Percentiles rank a stretch among this genome's conserved stretches.
Conservation (phyloP, 2,113 vertebrate genomes). For the Nothoprocta perdicaria region DNA sequence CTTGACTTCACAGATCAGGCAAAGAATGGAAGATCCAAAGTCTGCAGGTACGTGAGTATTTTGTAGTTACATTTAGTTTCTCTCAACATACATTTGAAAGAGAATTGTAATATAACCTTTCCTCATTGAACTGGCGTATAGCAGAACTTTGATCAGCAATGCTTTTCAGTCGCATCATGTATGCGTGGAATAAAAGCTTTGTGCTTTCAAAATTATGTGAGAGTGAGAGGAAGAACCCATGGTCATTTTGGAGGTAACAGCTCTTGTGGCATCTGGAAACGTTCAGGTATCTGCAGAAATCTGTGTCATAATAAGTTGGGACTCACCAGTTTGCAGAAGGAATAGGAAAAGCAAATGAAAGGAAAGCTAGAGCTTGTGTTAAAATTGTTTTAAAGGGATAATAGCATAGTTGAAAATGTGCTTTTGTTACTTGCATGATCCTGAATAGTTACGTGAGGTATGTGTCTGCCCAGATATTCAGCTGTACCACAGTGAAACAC, state of each 20-base stretch:
- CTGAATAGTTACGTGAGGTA: not conserved
- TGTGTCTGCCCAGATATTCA: constrained; percentile 83
- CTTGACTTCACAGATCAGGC: constrained; percentile 88
- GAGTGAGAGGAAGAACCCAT: not conserved
- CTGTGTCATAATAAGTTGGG: not conserved
- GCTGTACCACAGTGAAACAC: constrained; percentile 90
- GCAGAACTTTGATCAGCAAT: not conserved
- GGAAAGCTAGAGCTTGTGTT: not conserved
- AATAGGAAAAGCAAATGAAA: not conserved
- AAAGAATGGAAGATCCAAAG: constrained; percentile 89
- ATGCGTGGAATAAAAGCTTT: not conserved
- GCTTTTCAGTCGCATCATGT: not conserved
- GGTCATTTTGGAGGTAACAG: not conserved
- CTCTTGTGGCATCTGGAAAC: not conserved
- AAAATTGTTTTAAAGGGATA: not conserved
- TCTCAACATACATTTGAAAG: not conserved
- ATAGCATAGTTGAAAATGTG: not conserved
- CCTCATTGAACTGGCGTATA: not conserved
- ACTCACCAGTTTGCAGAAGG: not conserved
- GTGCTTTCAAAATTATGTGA: not conserved
- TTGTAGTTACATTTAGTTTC: not conserved
- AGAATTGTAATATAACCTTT: not conserved
- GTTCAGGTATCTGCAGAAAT: not conserved
- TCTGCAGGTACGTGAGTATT: constrained; percentile 80
- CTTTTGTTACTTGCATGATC: not conserved